Conservation (phyloP, 2,113 vertebrate genomes). For the Tyrannus savana region DNA sequence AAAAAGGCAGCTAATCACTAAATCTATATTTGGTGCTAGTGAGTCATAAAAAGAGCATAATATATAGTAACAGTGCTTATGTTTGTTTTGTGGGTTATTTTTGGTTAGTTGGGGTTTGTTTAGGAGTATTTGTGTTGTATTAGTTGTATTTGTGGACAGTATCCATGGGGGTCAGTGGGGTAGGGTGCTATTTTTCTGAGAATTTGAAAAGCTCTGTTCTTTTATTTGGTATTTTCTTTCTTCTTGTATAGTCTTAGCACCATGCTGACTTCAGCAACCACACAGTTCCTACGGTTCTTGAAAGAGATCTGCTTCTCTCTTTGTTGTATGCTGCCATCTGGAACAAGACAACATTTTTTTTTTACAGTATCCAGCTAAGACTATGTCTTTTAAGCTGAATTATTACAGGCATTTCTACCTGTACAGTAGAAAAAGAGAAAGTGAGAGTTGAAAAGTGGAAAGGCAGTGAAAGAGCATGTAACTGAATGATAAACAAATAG, state of each 20-base stretch:
- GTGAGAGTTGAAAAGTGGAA: background rate
- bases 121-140: background rate
- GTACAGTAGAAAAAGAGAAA: background rate
- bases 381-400: background rate
- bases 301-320: background rate
- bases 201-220: background rate
- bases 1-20: background rate
- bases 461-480: background rate
- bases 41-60: background rate
- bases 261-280: background rate
- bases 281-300: background rate
- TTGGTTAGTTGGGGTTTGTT: accelerated
- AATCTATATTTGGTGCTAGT: background rate
- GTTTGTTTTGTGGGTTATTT: background rate
- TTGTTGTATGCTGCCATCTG: background rate
- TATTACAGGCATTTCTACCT: background rate
- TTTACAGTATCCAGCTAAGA: background rate
- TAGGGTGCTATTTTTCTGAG: background rate
- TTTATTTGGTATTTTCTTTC: background rate
- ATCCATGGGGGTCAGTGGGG: accelerated
- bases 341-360: background rate
- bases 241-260: background rate
- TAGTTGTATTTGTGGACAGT: too few relatives aligned
- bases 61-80: background rate
- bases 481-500: background rate